Base-by-base conservation (phyloP, 2,888 invertebrate species). In the Ennomos quercinarius region DNA sequence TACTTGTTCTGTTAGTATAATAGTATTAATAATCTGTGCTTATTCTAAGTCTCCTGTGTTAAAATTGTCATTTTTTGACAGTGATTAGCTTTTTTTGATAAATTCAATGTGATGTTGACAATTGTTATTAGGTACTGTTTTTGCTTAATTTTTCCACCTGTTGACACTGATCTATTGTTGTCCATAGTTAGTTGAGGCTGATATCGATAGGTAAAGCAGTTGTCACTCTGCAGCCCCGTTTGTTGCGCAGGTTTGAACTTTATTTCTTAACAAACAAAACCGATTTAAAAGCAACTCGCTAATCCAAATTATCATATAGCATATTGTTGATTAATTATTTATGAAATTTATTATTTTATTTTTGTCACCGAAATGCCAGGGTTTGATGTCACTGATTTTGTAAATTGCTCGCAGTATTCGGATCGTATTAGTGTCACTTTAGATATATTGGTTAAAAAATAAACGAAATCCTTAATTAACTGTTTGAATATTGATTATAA, bases 351-450 rank as follows among this genome's bases (percentile, higher is more conserved):
- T 49, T 46, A 56, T 61, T 48, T 37, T 54, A 57, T 58, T 63
- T 63, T 60, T 52, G 55, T 48, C 40, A 12, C 13, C 10, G 40
- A 65, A 67, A 69, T 67, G 64, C 57, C 65, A 66, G 51, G 61
- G 63, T 51, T 64, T 57, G 41, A 55, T 53, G 45, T 45, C 42
- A 48, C 47, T 11, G 36, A 44, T 43, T 51, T 52, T 48, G 37
- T 56, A 57, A 62, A 62, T 62, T 42, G 45, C 43, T 17, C 39
- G 49, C 12, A 11, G 45, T 38, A 52, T 51, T 53, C 37, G 43
- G 43, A 9, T 47, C 36, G 34, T 39, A 61, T 66, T 57, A 57
- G 45, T 58, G 55, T 47, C 52, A 53, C 10, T 35, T 38, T 9
- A 43, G 43, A 61, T 55, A 27, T 47, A 51, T 50, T 41, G 49